Evolutionary conservation across 2,797 vertebrate species (phyloP).

Genomic region (Phataginus tetradactyla): DNA sequence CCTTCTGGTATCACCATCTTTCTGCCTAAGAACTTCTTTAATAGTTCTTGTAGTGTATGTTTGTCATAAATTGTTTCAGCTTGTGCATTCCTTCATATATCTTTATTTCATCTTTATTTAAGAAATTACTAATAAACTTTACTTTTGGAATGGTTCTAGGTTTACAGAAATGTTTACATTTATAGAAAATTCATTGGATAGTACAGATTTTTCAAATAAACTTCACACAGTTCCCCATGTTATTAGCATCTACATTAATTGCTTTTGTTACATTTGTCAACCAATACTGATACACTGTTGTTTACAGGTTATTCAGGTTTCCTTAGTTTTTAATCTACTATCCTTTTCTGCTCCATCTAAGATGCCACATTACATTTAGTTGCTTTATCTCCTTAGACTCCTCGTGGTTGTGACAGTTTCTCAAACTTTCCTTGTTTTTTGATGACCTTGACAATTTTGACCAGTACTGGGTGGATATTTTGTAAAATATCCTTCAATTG

Average conservation of each 20-base stretch:
- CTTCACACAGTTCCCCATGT: background rate
- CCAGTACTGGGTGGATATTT: background rate
- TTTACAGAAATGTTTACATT: background rate
- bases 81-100: background rate
- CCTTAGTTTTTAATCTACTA: background rate
- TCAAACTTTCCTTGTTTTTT: background rate
- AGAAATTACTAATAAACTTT: background rate
- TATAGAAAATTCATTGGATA: background rate
- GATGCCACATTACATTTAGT: background rate
- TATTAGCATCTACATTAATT: background rate
- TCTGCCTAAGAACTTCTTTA: background rate
- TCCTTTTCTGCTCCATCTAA: background rate
- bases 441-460: background rate
- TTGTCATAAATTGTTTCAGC: background rate
- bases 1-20: background rate
- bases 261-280: background rate
- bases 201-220: background rate
- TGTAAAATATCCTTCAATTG: background rate
- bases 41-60: background rate
- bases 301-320: background rate
- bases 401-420: background rate
- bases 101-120: background rate
- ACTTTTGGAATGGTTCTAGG: background rate
- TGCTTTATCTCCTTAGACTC: background rate
- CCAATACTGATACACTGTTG: background rate